These are phyloP conservation scores for Chrysodeixis includens DNA, from an alignment of 2,888 invertebrate species.

Conservation along the genomic window DNA sequence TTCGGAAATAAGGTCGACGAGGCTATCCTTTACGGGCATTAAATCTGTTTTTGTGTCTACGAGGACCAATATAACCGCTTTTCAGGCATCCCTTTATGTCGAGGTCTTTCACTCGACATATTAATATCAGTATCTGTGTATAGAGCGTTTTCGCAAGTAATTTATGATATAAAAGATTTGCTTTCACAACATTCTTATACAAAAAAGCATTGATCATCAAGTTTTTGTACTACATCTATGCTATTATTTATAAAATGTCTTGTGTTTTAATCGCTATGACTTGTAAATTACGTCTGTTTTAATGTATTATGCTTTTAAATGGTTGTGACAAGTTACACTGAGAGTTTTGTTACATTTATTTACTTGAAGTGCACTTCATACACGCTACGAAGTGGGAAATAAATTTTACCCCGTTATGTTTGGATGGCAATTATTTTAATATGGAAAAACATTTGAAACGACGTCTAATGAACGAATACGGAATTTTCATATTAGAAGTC, in stretches of 20 bases:
- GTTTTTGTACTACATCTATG: neutral
- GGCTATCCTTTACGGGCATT: slow-evolving; percentile 4
- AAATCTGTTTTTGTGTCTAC: slow-evolving; percentile 4
- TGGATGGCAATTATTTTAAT: neutral
- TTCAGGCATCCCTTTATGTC: slow-evolving; percentile 4
- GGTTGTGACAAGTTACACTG: slow-evolving; percentile 41
- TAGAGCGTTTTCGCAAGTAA: neutral
- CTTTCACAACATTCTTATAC: neutral
- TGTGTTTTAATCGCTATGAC: slow-evolving; percentile 24
- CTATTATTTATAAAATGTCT: no score
- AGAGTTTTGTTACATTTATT: slow-evolving; percentile 45
- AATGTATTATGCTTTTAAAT: slow-evolving; percentile 36
- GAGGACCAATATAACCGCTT: slow-evolving; percentile 4
- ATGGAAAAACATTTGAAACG: neutral
- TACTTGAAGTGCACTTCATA: slow-evolving; percentile 44
- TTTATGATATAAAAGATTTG: neutral
- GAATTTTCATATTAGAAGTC: no score
- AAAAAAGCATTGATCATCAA: neutral
- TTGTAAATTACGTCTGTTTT: neutral
- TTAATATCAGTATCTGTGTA: slow-evolving; percentile 1
- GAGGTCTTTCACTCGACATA: neutral
- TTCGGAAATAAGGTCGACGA: slow-evolving; percentile 4
- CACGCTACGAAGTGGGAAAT: slow-evolving; percentile 31
- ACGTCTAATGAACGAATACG: neutral
- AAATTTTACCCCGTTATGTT: neutral